Evolutionary conservation across 2,888 invertebrate genomes (phyloP).

Genomic region (Baronia brevicornis): DNA sequence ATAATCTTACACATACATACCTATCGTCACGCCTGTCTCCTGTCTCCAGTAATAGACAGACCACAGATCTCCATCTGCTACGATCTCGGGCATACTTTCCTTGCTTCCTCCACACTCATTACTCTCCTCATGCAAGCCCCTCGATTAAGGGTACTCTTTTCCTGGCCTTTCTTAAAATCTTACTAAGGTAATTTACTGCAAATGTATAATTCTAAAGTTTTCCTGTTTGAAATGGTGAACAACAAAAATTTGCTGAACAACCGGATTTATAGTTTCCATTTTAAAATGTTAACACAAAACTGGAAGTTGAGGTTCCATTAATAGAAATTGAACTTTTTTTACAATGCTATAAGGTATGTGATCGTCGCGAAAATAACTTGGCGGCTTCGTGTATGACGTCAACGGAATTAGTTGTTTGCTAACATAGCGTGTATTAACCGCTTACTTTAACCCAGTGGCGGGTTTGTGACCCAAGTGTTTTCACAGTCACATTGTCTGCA

Average conservation of each 20-base stretch:
- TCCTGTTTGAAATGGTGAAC: no score
- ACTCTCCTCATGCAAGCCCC: no score
- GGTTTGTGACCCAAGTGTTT: constrained; percentile 4
- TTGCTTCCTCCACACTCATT: no score
- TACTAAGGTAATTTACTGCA: no score
- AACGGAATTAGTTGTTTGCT: constrained; percentile 41
- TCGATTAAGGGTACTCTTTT: no score
- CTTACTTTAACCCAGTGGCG: constrained; percentile 16
- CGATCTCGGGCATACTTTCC: no score
- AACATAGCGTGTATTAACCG: constrained; percentile 38
- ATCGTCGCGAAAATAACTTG: constrained; percentile 11
- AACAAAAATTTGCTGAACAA: not conserved
- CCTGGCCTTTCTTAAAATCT: no score
- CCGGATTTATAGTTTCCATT: not conserved
- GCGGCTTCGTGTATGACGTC: constrained; percentile 42
- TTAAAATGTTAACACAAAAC: not conserved
- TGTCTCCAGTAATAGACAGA: no score
- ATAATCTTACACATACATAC: no score
- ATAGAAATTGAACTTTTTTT: constrained; percentile 8
- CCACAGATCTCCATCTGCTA: no score
- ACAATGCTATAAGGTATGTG: constrained; percentile 1
- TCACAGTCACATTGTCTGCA: constrained; percentile 5
- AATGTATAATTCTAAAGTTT: no score
- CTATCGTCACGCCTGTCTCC: no score
- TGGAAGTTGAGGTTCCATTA: not conserved